Base-by-base conservation (phyloP, 1,140 invertebrate genomes). In the Zeugodacus cucurbitae region DNA sequence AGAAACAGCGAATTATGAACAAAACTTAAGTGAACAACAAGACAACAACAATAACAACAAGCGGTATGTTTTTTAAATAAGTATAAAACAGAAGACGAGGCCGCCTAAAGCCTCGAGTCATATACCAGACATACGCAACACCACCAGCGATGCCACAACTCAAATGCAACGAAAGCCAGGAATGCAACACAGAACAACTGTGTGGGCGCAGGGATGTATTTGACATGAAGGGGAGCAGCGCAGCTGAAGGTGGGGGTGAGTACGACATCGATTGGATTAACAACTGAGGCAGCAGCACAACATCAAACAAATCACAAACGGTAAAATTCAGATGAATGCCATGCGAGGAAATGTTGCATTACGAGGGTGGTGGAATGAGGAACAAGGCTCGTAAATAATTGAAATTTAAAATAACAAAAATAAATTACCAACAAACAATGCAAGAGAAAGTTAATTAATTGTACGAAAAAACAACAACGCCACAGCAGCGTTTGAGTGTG, bases 391-490 rank as follows among this genome's bases (percentile, higher is more conserved):
- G 17, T 74, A 74, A 74, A 74, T 82, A 82, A 82, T 48, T 82
- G 74, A 82, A 62, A 62, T 48, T 48, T 48, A 54, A 48, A 82
- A 70, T 32, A 82, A 82, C 74, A 82, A 82, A n/a, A 82, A 48
- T 41, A 54, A 54, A 82, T 48, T 82, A 37, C 41, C 2, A 26
- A 14, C 74, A 82, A 62, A 82, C 37, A 82, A 82, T 48, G 29
- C 41, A 26, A 14, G 34, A 48, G 74, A 82, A 82, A 82, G 74
- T 82, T 82, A 82, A 82, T 82, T 82, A 82, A n/a, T 54, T 82
- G 74, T 82, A 22, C n/a, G n/a, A 34, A 70, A 11, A 34, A 32
- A 70, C 34, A 70, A 32, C 32, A 70, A 17, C 14, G 34, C 2
- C 20, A 54, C 48, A 70, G 14, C 26, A 17, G 37, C 22, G 0